These are phyloP conservation scores for Phoenoteleia sp. DNA, from an alignment of 2,888 invertebrate species.

Conservation along the genomic window DNA sequence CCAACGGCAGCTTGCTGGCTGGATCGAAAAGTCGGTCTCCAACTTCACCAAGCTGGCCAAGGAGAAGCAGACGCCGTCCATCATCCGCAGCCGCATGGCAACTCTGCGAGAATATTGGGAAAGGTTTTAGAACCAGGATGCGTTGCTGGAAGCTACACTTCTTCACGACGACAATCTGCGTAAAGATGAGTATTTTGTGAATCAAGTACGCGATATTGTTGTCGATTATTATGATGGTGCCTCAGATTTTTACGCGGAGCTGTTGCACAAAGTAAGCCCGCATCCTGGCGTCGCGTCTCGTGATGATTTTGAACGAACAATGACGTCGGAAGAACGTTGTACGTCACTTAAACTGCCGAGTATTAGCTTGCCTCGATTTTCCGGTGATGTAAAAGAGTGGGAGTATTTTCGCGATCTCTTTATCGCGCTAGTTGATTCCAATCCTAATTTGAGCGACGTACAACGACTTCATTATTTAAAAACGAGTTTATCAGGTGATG, in stretches of 20 bases:
- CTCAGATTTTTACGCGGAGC: neutral
- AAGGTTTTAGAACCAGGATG: neutral
- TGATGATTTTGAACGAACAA: too few species aligned
- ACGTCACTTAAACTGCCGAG: neutral
- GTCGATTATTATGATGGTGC: neutral
- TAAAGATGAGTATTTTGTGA: neutral
- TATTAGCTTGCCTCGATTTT: neutral
- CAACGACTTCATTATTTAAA: neutral
- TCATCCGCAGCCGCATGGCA: too few species aligned
- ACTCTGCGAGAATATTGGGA: too few species aligned
- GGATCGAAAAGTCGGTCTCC: too few species aligned
- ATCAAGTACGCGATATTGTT: neutral
- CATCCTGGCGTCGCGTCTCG: too few species aligned
- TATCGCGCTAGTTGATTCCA: neutral
- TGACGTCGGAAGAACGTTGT: neutral
- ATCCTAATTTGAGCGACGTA: neutral
- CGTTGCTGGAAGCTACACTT: neutral
- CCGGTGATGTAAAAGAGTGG: neutral
- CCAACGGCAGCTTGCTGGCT: too few species aligned
- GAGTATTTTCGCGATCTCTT: neutral
- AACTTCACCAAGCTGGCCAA: too few species aligned
- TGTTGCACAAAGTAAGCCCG: neutral
- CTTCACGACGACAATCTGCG: neutral
- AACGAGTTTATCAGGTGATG: neutral
- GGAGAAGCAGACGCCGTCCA: too few species aligned